These are phyloP conservation scores for human DNA, from an alignment of 2,113 vertebrate species.

Conservation along the genomic window GRCh38 chr21:43199001-43199500, in stretches of 20 bases:
- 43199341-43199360: not conserved
- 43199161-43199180: not conserved
- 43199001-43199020: not conserved
- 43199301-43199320: not conserved
- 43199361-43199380: not conserved
- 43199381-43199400: not conserved
- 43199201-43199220: not conserved
- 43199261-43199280: not conserved
- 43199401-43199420: not conserved
- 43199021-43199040: not conserved
- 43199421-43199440: not conserved
- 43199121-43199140: not conserved
- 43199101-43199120: not conserved
- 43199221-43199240: not conserved
- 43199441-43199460: not conserved
- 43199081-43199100: not conserved
- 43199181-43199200: not conserved
- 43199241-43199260: not conserved
- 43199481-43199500: accelerated
- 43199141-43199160: not conserved
- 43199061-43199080: not conserved
- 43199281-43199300: not conserved
- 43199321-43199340: not conserved
- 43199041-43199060: not conserved
- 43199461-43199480: not conserved